phyloP scores from a whole-genome alignment of 2,797 vertebrate genomes.

The Rhinophrynus dorsalis region DNA sequence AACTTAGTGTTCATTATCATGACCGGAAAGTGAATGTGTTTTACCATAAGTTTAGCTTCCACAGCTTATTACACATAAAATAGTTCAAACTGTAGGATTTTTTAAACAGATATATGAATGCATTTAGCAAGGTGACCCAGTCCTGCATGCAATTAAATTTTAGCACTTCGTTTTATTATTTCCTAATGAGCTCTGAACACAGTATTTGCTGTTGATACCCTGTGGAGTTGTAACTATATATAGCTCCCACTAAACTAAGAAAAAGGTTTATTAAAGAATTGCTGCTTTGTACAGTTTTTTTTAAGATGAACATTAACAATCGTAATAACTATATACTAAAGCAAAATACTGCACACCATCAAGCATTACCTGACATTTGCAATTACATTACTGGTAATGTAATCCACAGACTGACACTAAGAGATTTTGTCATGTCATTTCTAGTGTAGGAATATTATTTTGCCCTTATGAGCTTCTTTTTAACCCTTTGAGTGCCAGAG shows the following conservation, averaged over 20 bases:
- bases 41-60: slow-evolving; percentile 1
- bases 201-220: slow-evolving; percentile 35
- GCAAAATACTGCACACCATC: neutral
- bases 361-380: no score
- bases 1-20: slow-evolving; percentile 1
- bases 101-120: slow-evolving; percentile 17
- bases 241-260: slow-evolving; percentile 42
- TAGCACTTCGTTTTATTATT: slow-evolving; percentile 47
- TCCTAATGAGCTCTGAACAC: slow-evolving; percentile 49
- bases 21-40: neutral
- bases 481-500: no score
- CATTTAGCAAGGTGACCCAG: slow-evolving; percentile 51
- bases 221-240: slow-evolving; percentile 29
- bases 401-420: no score
- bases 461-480: no score
- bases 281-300: slow-evolving; percentile 10
- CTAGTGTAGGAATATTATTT: no score
- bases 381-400: no score
- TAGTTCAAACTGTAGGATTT: slow-evolving; percentile 23
- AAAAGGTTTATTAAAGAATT: slow-evolving; percentile 50
- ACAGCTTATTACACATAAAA: slow-evolving; percentile 45
- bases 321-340: neutral
- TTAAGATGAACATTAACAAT: slow-evolving; percentile 26
- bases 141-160: slow-evolving; percentile 47
- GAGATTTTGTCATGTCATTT: no score